phyloP scores from a whole-genome alignment of 2,888 invertebrate genomes.

The Melolontha melolontha region DNA sequence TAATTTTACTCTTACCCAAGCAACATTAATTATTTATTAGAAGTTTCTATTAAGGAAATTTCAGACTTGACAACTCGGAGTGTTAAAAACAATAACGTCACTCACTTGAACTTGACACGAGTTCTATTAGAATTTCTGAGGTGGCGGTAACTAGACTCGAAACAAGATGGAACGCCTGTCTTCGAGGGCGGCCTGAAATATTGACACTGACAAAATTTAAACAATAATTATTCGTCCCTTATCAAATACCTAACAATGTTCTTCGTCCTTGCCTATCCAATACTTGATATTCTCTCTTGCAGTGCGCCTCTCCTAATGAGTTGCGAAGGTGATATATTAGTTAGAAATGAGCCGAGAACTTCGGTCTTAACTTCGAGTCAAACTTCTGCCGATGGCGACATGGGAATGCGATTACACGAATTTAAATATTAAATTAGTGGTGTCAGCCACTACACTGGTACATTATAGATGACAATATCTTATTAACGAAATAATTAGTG shows the following conservation, averaged over 20 bases:
- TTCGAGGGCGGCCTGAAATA: conserved; percentile 10
- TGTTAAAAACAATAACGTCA: conserved; percentile 20
- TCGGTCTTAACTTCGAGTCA: too few relatives aligned
- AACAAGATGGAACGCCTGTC: too few relatives aligned
- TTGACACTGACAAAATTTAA: conserved; percentile 20
- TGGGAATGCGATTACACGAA: conserved; percentile 10
- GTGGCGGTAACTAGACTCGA: too few relatives aligned
- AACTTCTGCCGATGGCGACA: conserved; percentile 11
- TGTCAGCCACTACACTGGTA: background rate
- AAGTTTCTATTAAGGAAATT: background rate
- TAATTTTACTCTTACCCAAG: background rate
- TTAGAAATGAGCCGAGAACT: background rate
- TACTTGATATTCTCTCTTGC: background rate
- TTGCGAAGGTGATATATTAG: conserved; percentile 32
- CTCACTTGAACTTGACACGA: background rate
- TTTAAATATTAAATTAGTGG: conserved; percentile 32
- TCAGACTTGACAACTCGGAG: background rate
- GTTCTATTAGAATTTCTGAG: conserved; percentile 5
- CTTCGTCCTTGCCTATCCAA: background rate
- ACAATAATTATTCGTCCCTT: conserved; percentile 30
- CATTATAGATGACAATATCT: conserved; percentile 17
- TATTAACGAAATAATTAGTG: conserved; percentile 23
- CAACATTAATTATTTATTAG: conserved; percentile 16
- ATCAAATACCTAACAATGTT: conserved; percentile 17
- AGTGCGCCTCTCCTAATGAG: conserved; percentile 16